Evolutionary conservation across 2,113 vertebrate species (phyloP), one percentile per base, ranked within the genome.

Genomic region (Uropsilus gracilis): DNA sequence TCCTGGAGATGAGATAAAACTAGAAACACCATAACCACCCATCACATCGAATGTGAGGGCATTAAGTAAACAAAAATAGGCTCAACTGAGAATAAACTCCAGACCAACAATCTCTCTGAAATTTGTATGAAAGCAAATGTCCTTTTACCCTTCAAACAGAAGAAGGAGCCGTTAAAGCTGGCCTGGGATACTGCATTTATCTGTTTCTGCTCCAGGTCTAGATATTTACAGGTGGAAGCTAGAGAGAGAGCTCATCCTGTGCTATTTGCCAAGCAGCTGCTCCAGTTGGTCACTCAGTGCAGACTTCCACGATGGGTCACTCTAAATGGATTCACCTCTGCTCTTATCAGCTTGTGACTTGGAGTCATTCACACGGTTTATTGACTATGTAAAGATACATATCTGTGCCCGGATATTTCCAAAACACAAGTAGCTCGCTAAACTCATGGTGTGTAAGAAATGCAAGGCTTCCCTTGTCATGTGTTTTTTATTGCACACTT

Each of bases 1-100:
- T 86, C 78, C 59, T 80, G 63, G 69, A 92, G 59, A 48, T 76
- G 20, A 63, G 22, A 39, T 59, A 68, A 39, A 90, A 94, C 82
- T 46, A 77, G 68, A 63, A 86, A 57, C 13, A 53, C 6, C 63
- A 44, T 64, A 69, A 71, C 30, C 53, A 68, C 24, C 76, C 39
- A 69, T 9, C 73, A 13, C 28, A 53, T 18, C 63, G 16, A 46
- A 50, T 55, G 5, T 88, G 20, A 17, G 10, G 73, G 32, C 17
- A 48, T 72, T 72, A 88, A 8, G 30, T 68, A 18, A 50, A 59
- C 2, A 39, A 85, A 57, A 94, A 73, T 13, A 44, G n/a, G 55
- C 42, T 92, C 7, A 8, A 30, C 17, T 50, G 63, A 87, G 96
- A 91, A 50, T 8, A 94, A 81, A 68, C 13, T 17, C 10, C 55